phyloP scores from a whole-genome alignment of 2,888 invertebrate genomes.

The Pristionchus fissidentatus region DNA sequence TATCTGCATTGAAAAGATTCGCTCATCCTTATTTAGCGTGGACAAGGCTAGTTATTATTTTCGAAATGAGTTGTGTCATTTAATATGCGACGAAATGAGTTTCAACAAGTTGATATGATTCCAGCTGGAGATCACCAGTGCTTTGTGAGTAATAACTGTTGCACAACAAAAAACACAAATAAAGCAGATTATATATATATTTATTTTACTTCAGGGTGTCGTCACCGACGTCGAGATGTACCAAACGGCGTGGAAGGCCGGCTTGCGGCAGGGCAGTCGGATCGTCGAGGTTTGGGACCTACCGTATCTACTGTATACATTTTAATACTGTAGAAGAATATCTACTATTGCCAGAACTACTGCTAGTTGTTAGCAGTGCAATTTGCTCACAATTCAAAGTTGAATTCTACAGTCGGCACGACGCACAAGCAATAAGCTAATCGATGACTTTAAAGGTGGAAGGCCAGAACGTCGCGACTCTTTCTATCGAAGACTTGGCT shows the following conservation, averaged over 20 bases:
- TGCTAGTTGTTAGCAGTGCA: too few species aligned
- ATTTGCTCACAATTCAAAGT: too few species aligned
- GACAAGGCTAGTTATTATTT: too few species aligned
- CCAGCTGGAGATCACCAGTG: too few species aligned
- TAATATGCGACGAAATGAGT: background rate
- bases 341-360: too few species aligned
- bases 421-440: too few species aligned
- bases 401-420: too few species aligned
- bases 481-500: slow-evolving; percentile 68
- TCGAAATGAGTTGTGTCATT: background rate
- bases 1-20: too few species aligned
- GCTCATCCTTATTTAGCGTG: too few species aligned
- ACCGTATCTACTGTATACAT: background rate
- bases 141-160: background rate
- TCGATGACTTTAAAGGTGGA: slow-evolving; percentile 63
- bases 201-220: slow-evolving; percentile 80
- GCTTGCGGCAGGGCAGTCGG: slow-evolving; percentile 89
- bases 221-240: slow-evolving; percentile 90
- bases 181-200: background rate
- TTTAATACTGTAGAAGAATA: background rate
- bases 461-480: slow-evolving; percentile 64
- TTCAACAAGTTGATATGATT: too few species aligned
- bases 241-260: slow-evolving; percentile 82
- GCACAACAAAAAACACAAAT: background rate
- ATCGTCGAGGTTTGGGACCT: slow-evolving; percentile 83